Evolutionary conservation across 1,140 invertebrate species (phyloP).

Genomic region (Temnothorax longispinosus): DNA sequence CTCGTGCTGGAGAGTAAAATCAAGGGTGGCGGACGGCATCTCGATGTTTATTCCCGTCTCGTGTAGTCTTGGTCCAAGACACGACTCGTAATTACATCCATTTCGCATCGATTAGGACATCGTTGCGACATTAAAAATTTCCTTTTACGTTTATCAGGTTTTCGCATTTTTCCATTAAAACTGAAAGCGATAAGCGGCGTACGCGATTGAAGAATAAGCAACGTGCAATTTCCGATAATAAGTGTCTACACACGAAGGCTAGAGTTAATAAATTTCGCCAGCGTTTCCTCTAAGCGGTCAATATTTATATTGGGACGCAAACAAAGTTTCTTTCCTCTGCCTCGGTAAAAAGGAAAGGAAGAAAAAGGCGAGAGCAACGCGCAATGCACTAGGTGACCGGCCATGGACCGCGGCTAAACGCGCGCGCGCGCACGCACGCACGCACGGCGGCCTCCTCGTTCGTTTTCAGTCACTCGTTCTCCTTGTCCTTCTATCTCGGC

Average conservation of each 20-base stretch:
- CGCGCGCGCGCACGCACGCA: not conserved
- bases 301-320: slow-evolving; percentile 46
- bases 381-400: slow-evolving; percentile 44
- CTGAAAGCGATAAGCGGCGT: not conserved
- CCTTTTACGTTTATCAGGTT: not conserved
- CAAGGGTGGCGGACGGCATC: slow-evolving; percentile 24
- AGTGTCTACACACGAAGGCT: not conserved
- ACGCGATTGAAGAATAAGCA: not conserved
- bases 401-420: slow-evolving; percentile 46
- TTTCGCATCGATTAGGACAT: not conserved
- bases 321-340: not conserved
- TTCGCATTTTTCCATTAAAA: not conserved
- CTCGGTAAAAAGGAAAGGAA: slow-evolving; percentile 10
- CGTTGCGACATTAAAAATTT: slow-evolving; percentile 5
- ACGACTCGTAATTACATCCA: not conserved
- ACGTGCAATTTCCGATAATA: not conserved
- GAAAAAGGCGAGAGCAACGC: slow-evolving; percentile 42
- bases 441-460: slow-evolving; percentile 43
- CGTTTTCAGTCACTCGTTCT: slow-evolving; percentile 63
- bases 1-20: slow-evolving; percentile 21
- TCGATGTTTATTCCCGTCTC: not conserved
- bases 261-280: not conserved
- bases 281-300: slow-evolving; percentile 6
- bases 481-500: slow-evolving; percentile 65
- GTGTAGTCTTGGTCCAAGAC: not conserved